Base-by-base conservation (phyloP, 2,888 invertebrate genomes). In the Argyresthia goedartella region DNA sequence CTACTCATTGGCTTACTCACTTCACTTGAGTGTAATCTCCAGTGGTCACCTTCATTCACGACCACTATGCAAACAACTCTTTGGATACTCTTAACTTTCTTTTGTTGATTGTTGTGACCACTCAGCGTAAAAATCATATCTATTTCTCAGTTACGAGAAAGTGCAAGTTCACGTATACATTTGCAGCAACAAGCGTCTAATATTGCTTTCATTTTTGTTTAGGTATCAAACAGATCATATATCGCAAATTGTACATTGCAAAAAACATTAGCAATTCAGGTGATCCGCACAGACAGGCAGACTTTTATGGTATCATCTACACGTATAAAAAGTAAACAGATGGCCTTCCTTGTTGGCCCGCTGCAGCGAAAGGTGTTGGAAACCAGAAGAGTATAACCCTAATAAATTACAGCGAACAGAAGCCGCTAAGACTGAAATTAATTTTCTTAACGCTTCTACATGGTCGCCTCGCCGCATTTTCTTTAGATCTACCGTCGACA, bases 341-440 rank as follows among this genome's bases (percentile, higher is more conserved):
- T 70, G 69, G 63, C 55, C 61, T 55, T 64, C 61, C 60, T 71
- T 67, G 64, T 73, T 69, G 61, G 62, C 58, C 57, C 57, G 54
- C 58, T 45, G 49, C 60, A 66, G 69, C 69, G 69, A 75, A 77
- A 73, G 70, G 75, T 74, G 67, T 64, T 57, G 60, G 67, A 25
- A 63, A 66, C 62, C 63, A 60, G 64, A 57, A 57, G 56, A 59
- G 55, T 59, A 63, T 63, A 60, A 61, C 59, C 61, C 61, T 61
- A 64, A 67, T 66, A 60, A 62, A 62, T 65, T 63, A 65, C 60
- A 56, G 55, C 52, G 56, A 63, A 63, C 60, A 56, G 57, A 52
- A 60, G 60, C 59, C 56, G 55, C 55, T 59, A 58, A 56, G 60
- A 63, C 60, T 63, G 63, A 62, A 66, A 72, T 65, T 68, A 67